phyloP scores from a whole-genome alignment of 2,113 vertebrate genomes.

The Cyanocitta stelleri region DNA sequence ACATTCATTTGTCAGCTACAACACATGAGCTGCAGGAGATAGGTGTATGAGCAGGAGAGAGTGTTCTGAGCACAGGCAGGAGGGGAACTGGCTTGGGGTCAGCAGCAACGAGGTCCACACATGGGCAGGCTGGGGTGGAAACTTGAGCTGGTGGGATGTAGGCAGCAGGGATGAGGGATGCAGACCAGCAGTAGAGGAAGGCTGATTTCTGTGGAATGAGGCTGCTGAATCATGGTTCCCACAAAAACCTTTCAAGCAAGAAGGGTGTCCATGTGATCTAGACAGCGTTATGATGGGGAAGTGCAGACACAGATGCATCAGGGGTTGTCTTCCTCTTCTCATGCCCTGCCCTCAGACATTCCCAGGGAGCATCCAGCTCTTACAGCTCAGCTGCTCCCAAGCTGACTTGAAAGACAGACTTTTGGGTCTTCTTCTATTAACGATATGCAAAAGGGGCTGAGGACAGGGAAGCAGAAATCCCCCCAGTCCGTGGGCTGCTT shows the following conservation, averaged over 20 bases:
- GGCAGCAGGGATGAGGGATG: background rate
- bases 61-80: background rate
- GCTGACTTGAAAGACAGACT: background rate
- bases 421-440: background rate
- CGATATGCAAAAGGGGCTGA: background rate
- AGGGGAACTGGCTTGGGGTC: background rate
- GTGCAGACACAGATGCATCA: background rate
- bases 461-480: background rate
- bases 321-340: background rate
- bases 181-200: background rate
- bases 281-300: background rate
- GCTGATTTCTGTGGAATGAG: background rate
- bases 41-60: background rate
- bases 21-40: rapidly evolving
- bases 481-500: rapidly evolving
- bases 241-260: background rate
- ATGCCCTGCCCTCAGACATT: background rate
- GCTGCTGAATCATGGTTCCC: background rate
- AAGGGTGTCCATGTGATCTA: background rate
- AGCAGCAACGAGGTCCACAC: background rate
- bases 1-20: background rate
- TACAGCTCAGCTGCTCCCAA: background rate
- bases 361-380: background rate
- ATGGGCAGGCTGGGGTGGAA: background rate
- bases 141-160: background rate